Evolutionary conservation across 2,113 vertebrate genomes (phyloP).

Genomic region (Scalopus aquaticus): DNA sequence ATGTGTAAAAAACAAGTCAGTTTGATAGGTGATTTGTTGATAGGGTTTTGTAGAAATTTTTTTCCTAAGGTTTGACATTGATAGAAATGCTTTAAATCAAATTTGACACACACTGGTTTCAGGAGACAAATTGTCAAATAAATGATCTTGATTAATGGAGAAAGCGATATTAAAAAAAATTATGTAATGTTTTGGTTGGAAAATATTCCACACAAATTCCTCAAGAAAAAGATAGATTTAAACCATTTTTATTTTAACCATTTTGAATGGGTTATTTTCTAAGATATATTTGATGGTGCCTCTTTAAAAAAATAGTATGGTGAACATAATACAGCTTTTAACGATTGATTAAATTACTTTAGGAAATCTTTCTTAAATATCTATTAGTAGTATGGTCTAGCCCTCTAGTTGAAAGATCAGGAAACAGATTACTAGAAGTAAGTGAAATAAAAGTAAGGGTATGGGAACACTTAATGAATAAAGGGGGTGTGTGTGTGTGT

Average conservation of each 20-base stretch:
- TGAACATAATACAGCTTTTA: slow-evolving; percentile 13
- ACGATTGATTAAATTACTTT: not conserved
- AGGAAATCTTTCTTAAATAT: not conserved
- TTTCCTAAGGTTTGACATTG: not conserved
- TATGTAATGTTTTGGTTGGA: not conserved
- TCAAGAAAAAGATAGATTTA: not conserved
- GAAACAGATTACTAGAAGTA: slow-evolving; percentile 24
- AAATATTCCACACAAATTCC: not conserved
- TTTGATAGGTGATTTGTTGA: not conserved
- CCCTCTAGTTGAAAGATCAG: not conserved
- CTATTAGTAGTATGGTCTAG: not conserved
- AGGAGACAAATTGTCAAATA: not conserved
- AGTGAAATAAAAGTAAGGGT: not conserved
- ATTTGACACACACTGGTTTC: not conserved
- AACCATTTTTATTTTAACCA: not conserved
- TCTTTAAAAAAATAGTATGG: not conserved
- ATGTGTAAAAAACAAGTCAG: not conserved
- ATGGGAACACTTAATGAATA: not conserved
- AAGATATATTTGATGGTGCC: not conserved
- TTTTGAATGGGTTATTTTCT: not conserved
- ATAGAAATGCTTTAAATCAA: not conserved
- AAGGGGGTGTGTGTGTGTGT: not conserved
- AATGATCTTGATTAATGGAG: not conserved
- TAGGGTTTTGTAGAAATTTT: not conserved
- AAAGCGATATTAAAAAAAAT: not conserved